phyloP scores from a whole-genome alignment of 2,113 vertebrate species.

The Bostrychus sinensis region DNA sequence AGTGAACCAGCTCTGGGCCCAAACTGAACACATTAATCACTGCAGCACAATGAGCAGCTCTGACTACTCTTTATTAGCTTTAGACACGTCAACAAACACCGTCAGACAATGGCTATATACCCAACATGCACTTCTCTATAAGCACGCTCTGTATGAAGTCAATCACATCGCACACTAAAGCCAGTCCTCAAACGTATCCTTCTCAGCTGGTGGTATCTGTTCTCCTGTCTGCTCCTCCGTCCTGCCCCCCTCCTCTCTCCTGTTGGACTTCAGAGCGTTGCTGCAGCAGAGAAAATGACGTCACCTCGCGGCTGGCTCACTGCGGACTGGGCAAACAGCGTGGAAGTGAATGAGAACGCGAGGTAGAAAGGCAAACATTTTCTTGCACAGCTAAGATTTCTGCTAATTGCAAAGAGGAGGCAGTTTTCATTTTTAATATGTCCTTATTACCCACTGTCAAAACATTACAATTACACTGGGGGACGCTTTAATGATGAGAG shows the following conservation, averaged over 20 bases:
- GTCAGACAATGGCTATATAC: conserved; percentile 24
- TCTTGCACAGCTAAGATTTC: no score
- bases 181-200: no score
- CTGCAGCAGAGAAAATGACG: conserved; percentile 80
- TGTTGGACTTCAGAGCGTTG: conserved; percentile 22
- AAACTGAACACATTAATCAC: conserved; percentile 51
- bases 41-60: conserved; percentile 35
- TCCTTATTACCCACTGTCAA: no score
- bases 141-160: no score
- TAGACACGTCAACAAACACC: conserved; percentile 25
- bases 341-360: no score
- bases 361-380: no score
- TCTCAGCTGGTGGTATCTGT: conserved; percentile 8
- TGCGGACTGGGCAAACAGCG: conserved; percentile 70
- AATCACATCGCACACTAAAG: neutral
- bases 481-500: no score
- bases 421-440: no score
- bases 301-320: conserved; percentile 73
- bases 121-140: conserved; percentile 39
- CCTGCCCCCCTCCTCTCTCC: conserved; percentile 37
- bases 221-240: conserved; percentile 7
- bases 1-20: no score
- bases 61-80: no score
- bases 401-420: no score
- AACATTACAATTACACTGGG: no score